Evolutionary conservation across 2,113 vertebrate genomes (phyloP).

Genomic region (Ciconia boyciana): DNA sequence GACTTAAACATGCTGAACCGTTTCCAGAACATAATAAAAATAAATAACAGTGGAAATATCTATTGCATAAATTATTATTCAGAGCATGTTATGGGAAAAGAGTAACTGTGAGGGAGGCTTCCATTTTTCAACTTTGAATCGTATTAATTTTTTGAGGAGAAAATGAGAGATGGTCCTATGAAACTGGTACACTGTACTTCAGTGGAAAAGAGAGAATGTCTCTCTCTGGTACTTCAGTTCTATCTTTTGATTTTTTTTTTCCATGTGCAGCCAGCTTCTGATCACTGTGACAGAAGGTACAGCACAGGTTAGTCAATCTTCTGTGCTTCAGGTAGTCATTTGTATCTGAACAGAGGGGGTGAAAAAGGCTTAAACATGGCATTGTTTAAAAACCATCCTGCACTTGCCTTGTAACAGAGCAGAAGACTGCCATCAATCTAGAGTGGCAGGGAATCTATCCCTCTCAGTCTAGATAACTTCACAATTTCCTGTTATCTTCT

Average conservation of each 20-base stretch:
- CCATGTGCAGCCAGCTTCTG: background rate
- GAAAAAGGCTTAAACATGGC: background rate
- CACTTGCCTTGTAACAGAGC: background rate
- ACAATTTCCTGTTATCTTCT: slow-evolving; percentile 18
- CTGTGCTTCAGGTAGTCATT: background rate
- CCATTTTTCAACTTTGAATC: background rate
- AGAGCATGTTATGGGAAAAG: background rate
- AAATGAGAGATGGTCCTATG: background rate
- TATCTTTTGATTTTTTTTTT: background rate
- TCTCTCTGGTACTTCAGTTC: background rate
- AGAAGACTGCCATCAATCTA: background rate
- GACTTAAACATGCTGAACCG: background rate
- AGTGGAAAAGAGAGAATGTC: background rate
- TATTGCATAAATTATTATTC: background rate
- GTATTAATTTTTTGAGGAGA: background rate
- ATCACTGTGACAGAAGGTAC: background rate
- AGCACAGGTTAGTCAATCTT: background rate
- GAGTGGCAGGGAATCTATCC: background rate
- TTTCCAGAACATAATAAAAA: background rate
- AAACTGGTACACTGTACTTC: background rate
- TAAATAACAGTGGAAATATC: background rate
- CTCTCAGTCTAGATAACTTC: background rate
- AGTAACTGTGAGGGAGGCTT: background rate
- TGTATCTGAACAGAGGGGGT: background rate
- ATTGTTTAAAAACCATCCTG: background rate